Evolutionary conservation across 92 coral and sea anemone genomes (phyloP), one percentile per base, ranked within the genome.

Genomic region (Siderastrea siderea): DNA sequence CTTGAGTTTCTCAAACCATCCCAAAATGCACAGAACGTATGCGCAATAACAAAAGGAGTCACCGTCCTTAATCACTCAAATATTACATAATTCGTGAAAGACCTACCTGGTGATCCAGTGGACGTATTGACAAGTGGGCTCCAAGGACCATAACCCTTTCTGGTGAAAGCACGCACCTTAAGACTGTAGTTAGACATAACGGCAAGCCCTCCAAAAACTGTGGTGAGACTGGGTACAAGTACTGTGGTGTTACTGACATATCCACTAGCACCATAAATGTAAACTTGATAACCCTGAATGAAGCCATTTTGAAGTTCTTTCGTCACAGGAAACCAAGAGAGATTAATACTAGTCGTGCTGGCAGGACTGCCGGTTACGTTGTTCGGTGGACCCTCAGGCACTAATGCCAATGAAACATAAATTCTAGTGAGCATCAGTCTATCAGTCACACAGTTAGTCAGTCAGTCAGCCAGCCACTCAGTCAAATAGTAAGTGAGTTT

Each of bases 341-440:
- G 72, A 45, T 47, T 70, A 6, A 92, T 78, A 44, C 86, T 87
- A 6, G 78, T 71, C 13, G 83, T 84, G 60, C 72, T 77, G 59
- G 72, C 55, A 47, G 89, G 54, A 61, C 74, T 17, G 13, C 78
- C 94, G 66, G 89, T 77, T 6, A 88, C 48, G 55, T 55, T 62
- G 75, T 38, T 63, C 6, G 94, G 94, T 13, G 94, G 94, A 17
- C 92, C 94, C 5, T 68, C 57, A 26, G 94, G 94, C 12, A 78
- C 94, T 92, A 69, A 49, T 76, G 55, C 16, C 13, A 19, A 15
- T 63, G 14, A 78, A 9, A 43, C 6, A 60, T 51, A 62, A 65
- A 61, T 8, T 9, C 26, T 16, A 7, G 53, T 15, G 4, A 52
- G 11, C 12, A 19, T 67, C 48, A 67, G 48, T 15, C 66, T 13